Evolutionary conservation across 2,113 vertebrate species (phyloP).

Genomic region (Ivindomyrus marchei): DNA sequence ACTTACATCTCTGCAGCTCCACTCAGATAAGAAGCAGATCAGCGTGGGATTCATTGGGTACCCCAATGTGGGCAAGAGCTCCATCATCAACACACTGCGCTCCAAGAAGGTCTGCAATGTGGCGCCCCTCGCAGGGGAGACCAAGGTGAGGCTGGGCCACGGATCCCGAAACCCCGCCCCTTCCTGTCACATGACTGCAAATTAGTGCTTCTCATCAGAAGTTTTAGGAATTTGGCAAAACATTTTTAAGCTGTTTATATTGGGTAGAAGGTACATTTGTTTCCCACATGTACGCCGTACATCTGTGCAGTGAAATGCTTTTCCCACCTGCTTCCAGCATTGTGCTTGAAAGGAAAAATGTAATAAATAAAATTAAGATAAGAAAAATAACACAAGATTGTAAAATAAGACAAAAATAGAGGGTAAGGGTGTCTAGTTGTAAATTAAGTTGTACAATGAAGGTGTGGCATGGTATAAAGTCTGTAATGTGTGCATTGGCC

Average conservation of each 20-base stretch:
- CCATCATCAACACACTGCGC: constrained; percentile 87
- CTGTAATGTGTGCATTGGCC: background rate
- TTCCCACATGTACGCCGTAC: background rate
- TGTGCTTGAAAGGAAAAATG: background rate
- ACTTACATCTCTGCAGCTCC: constrained; percentile 63
- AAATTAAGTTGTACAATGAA: background rate
- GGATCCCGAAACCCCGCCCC: background rate
- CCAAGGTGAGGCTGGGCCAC: constrained; percentile 68
- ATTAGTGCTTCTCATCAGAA: background rate
- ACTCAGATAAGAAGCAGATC: constrained; percentile 98
- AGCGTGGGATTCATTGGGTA: constrained; percentile 98
- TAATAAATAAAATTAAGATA: background rate
- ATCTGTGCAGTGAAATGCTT: background rate
- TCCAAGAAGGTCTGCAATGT: constrained; percentile 98
- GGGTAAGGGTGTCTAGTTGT: background rate
- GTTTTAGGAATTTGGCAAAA: background rate
- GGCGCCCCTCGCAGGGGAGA: constrained; percentile 92
- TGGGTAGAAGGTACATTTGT: background rate
- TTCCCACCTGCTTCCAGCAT: background rate
- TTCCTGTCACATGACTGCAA: background rate
- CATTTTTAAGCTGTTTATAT: background rate
- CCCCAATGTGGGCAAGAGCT: constrained; percentile 97
- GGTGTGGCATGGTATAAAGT: background rate
- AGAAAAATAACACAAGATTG: background rate
- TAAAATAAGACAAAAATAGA: background rate